phyloP scores from a whole-genome alignment of 2,113 vertebrate genomes.

The Zosterops japonicus region DNA sequence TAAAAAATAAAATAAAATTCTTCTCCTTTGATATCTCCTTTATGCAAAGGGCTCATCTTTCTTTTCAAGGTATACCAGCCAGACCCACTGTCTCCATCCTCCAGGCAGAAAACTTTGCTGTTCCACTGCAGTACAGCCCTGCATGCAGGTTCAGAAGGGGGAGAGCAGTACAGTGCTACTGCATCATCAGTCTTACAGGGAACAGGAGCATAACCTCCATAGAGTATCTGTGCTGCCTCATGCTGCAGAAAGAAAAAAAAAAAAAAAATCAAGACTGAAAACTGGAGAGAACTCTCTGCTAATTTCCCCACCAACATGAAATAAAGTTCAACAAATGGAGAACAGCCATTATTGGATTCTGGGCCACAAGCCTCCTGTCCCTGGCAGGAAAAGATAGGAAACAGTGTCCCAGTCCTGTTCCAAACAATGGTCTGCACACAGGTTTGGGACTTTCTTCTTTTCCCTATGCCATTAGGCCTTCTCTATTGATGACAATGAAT shows the following conservation, averaged over 20 bases:
- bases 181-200: no score
- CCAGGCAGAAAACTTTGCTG: neutral
- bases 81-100: neutral
- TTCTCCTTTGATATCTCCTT: neutral
- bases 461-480: neutral
- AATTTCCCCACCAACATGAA: neutral
- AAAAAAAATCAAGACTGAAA: neutral
- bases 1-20: no score
- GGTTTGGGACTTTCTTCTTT: neutral
- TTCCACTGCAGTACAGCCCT: neutral
- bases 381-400: neutral
- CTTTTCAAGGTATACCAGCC: neutral
- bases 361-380: rapidly evolving
- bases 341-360: neutral
- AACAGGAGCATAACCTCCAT: neutral
- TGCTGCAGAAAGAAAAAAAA: neutral
- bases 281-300: neutral
- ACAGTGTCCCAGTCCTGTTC: neutral
- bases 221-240: neutral
- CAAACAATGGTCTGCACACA: neutral
- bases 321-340: neutral
- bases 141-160: rapidly evolving
- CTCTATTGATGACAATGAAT: neutral
- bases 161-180: neutral
- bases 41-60: neutral